Base-by-base conservation (phyloP, 1,140 invertebrate species). In the Polyergus mexicanus region DNA sequence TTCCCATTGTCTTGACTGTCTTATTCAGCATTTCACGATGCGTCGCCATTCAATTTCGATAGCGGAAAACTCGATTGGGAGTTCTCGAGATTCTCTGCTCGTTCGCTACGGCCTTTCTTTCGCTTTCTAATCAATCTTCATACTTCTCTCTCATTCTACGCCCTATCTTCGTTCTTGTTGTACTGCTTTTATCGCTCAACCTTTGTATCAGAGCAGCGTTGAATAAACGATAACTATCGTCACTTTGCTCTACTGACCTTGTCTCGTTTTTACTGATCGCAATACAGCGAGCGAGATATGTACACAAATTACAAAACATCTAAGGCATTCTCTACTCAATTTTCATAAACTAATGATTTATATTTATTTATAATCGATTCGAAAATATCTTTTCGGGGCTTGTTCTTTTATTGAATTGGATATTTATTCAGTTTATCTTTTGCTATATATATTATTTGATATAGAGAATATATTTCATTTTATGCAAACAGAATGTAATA, bases 51-150 rank as follows among this genome's bases (percentile, higher is more conserved):
- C 22, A 44, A 60, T 60, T 84, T 44, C 62, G 72, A 86, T 63
- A 63, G 65, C 65, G 60, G 85, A 63, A 86, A 89, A 89, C 77
- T 86, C 84, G 84, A 89, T 88, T 86, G 88, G 28, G 81, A 58
- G 44, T 86, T 44, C 84, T 84, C 62, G 54, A 89, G 58, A 77
- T 69, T 75, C 58, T 38, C 54, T 68, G 32, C 69, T 77, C 66
- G 25, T 58, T 69, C 32, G 47, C 75, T 78, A 16, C n/a, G 62
- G 76, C n/a, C 41, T 58, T 66, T 76, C 68, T 32, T 54, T 47
- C 41, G 63, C 58, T 19, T 60, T 51, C 38, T 51, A 38, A 13
- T 54, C 54, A 62, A 6, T 11, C 22, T 62, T 71, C 38, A 35
- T 69, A 66, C 19, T 71, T 81, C 28, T 38, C 25, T 22, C n/a